Evolutionary conservation across 2,888 invertebrate species (phyloP).

Genomic region (Tachina fera): DNA sequence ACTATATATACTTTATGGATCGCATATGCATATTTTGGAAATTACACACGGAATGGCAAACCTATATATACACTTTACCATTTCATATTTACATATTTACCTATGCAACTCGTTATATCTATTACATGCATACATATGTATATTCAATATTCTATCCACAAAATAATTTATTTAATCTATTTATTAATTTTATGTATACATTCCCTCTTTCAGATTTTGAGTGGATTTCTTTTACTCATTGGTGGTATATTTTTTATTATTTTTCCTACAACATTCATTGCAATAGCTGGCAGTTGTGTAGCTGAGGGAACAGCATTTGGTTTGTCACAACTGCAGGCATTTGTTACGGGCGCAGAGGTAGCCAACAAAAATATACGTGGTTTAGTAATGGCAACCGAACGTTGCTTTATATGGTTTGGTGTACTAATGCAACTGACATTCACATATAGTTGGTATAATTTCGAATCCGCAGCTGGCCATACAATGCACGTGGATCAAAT

Average conservation of each 20-base stretch:
- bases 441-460: constrained; percentile 77
- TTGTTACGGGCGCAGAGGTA: constrained; percentile 79
- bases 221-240: constrained; percentile 77
- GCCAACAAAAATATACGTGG: constrained; percentile 78
- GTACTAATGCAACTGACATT: constrained; percentile 78
- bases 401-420: constrained; percentile 80
- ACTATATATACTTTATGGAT: too few species aligned
- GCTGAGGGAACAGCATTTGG: constrained; percentile 80
- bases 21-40: too few species aligned
- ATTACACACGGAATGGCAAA: too few species aligned
- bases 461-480: constrained; percentile 71
- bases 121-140: too few species aligned
- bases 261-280: constrained; percentile 74
- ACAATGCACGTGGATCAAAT: constrained; percentile 79
- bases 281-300: constrained; percentile 76
- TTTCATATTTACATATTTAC: too few species aligned
- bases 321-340: constrained; percentile 78
- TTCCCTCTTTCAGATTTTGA: constrained; percentile 74
- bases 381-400: constrained; percentile 78
- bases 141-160: neutral
- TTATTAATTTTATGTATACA: constrained; percentile 4
- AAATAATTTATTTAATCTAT: neutral
- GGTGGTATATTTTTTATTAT: constrained; percentile 77
- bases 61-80: too few species aligned
- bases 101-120: too few species aligned